phyloP scores from a whole-genome alignment of 2,888 invertebrate genomes.

The Metacarcinus magister region DNA sequence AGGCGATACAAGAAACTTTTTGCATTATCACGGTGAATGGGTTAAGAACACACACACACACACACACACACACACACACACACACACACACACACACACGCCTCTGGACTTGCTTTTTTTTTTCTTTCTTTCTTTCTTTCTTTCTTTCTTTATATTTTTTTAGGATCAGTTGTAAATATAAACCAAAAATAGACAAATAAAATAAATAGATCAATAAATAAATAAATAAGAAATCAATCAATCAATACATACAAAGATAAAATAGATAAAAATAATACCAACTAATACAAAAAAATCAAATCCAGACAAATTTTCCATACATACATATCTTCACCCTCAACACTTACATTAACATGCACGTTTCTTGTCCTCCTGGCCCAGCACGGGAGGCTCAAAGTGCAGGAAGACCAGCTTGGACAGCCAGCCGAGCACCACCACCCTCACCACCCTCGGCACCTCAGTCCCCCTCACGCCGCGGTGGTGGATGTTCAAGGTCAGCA shows the following conservation, averaged over 20 bases:
- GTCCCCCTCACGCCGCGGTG: constrained; percentile 93
- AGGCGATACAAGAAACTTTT: too few species aligned
- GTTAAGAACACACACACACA: too few species aligned
- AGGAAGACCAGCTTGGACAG: constrained; percentile 90
- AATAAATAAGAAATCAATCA: not conserved
- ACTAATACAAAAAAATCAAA: too few species aligned
- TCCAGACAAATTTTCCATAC: not conserved
- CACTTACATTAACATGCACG: constrained; percentile 83
- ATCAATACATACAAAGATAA: too few species aligned
- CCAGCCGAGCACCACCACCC: constrained; percentile 90
- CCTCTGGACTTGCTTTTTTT: too few species aligned
- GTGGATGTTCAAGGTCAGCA: constrained; percentile 93
- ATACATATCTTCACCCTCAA: not conserved
- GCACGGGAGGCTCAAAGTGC: constrained; percentile 87
- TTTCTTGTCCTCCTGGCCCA: constrained; percentile 83
- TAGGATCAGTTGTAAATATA: too few species aligned
- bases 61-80: constrained; percentile 27
- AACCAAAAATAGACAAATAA: too few species aligned
- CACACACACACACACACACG: not conserved
- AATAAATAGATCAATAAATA: too few species aligned
- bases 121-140: too few species aligned
- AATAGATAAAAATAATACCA: too few species aligned
- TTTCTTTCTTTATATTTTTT: too few species aligned
- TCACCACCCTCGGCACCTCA: constrained; percentile 90
- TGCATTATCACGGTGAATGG: too few species aligned